Base-by-base conservation (phyloP, 2,888 invertebrate genomes). In the Idaea biselata region DNA sequence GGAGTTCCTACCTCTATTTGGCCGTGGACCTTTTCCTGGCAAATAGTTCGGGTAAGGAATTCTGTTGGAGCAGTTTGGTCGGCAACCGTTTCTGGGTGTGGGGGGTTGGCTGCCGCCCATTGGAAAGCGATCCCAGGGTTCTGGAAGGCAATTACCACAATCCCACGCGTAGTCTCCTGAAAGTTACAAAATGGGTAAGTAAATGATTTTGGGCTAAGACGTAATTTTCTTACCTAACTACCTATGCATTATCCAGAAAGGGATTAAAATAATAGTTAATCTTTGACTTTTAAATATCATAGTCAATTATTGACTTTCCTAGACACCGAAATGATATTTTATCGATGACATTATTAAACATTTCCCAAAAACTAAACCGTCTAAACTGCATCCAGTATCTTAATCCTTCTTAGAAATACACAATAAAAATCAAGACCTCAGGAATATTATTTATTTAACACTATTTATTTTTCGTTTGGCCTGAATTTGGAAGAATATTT, bases 401-500 rank as follows among this genome's bases (percentile, higher is more conserved):
- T 8, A 44, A 14, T 14, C 44, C 44, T 14, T 14, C 1, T 14
- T 14, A 44, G 11, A 54, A 54, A 18, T 59, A 18, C 25, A n/a
- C 60, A n/a, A 16, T 16, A 55, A 17, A 62, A 55, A 59, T 44
- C 44, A 14, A 44, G 8, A 44, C 44, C 44, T 44, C 44, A 44
- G 44, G 44, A 44, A 44, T 44, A 44, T 44, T 44, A 44, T 91
- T 89, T 89, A 89, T 91, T 83, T 81, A 84, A 88, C 84, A 85
- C 82, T 78, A 82, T 88, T 72, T 74, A 79, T 1, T 25, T 25
- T 25, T 85, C 74, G 76, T 88, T 91, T 91, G 89, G 90, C 90
- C 88, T 82, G 82, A 86, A 83, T 82, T 80, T 88, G 89, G 91
- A 91, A 91, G 91, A 89, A 86, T 86, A 86, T 79, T 80, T 83